Evolutionary conservation across 2,888 invertebrate species (phyloP).

Genomic region (Pristionchus mayeri): DNA sequence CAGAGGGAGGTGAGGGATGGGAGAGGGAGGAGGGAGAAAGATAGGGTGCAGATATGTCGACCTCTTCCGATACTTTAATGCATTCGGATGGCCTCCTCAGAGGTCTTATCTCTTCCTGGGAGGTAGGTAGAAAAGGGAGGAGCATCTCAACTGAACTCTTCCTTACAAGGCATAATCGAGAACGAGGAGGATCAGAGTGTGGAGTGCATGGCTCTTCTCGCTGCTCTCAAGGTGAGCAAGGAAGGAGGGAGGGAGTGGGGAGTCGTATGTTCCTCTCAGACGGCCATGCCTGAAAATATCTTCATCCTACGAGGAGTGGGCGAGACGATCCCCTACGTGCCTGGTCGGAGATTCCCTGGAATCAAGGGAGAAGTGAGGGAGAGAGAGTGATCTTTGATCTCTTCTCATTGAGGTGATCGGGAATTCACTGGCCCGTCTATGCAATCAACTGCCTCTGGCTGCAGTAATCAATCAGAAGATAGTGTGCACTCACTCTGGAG

Average conservation of each 20-base stretch:
- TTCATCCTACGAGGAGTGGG: conserved; percentile 58
- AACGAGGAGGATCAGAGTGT: conserved; percentile 32
- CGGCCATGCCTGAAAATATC: conserved; percentile 58
- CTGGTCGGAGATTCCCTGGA: conserved; percentile 51
- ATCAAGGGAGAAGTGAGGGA: conserved; percentile 1
- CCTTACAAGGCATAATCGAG: conserved; percentile 13
- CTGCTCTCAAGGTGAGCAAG: background rate
- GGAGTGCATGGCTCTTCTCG: conserved; percentile 31
- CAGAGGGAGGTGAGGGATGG: background rate
- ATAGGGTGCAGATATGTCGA: conserved; percentile 57
- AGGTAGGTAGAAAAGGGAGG: conserved; percentile 30
- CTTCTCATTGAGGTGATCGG: background rate
- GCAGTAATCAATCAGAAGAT: conserved; percentile 56
- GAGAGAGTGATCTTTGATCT: background rate
- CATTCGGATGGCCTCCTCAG: conserved; percentile 62
- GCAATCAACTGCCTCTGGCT: conserved; percentile 57
- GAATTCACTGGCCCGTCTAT: conserved; percentile 53
- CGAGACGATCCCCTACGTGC: conserved; percentile 56
- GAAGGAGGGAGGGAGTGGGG: no score
- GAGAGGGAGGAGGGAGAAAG: background rate
- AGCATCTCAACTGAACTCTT: background rate
- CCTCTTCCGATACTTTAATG: conserved; percentile 59
- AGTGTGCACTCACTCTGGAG: conserved; percentile 59
- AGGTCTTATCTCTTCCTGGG: conserved; percentile 60
- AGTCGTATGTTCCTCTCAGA: conserved; percentile 49